These are phyloP conservation scores for Lordiphosa clarofinis DNA, from an alignment of 1,140 invertebrate species.

Conservation along the genomic window DNA sequence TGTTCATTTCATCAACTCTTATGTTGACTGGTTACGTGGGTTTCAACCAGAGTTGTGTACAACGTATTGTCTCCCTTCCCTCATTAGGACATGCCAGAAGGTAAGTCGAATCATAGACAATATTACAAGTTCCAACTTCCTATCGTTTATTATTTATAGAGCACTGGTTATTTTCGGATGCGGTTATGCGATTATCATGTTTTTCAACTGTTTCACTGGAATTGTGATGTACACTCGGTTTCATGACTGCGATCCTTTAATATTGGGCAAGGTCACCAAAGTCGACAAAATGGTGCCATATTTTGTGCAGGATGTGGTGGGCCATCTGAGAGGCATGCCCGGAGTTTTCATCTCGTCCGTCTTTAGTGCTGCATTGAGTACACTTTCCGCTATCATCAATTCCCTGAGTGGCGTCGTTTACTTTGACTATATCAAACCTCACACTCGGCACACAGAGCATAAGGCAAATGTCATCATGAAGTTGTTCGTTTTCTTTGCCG, in stretches of 20 bases:
- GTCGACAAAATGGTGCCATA: conserved; percentile 82
- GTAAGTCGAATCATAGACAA: conserved; percentile 1
- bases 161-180: conserved; percentile 80
- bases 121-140: too few species aligned
- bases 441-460: conserved; percentile 80
- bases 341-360: conserved; percentile 86
- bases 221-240: conserved; percentile 88
- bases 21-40: conserved; percentile 60
- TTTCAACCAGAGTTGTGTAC: conserved; percentile 71
- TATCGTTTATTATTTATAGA: conserved; percentile 36
- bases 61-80: conserved; percentile 66
- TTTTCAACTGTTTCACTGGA: conserved; percentile 84
- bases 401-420: conserved; percentile 88
- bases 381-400: conserved; percentile 87
- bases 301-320: conserved; percentile 84
- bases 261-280: conserved; percentile 56
- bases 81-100: conserved; percentile 53
- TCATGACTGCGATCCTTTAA: conserved; percentile 86
- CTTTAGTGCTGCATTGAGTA: conserved; percentile 87
- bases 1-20: conserved; percentile 18
- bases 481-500: conserved; percentile 81
- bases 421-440: conserved; percentile 84
- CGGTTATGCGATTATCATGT: conserved; percentile 81
- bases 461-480: conserved; percentile 84
- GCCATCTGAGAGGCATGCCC: conserved; percentile 82